A percentile compares a stretch with the other conserved stretches of the same genome.
These are phyloP conservation scores for Andrena minutula DNA, from an alignment of 2,888 invertebrate species.

Conservation along the genomic window DNA sequence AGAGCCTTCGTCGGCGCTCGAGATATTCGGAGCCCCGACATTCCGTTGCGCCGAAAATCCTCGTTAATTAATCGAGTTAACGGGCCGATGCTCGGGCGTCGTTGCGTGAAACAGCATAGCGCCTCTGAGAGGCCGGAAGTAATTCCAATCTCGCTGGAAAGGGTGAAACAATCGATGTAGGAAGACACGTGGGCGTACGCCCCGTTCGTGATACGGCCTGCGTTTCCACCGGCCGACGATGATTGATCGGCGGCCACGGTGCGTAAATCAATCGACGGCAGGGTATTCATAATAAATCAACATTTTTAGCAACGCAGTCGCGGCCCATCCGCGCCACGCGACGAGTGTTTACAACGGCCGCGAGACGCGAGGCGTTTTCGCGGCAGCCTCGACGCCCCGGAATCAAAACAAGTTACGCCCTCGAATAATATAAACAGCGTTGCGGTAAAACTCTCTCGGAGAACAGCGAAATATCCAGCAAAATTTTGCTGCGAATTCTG, in stretches of 20 bases:
- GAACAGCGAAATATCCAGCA: neutral
- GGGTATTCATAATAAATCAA: conserved; percentile 32
- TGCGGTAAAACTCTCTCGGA: neutral
- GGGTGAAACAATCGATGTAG: neutral
- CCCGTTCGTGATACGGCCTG: neutral
- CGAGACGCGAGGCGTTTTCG: neutral
- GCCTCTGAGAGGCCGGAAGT: conserved; percentile 5
- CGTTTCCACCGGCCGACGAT: neutral
- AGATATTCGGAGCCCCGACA: neutral
- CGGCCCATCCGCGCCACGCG: neutral
- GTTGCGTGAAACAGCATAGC: conserved; percentile 14
- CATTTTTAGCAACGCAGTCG: conserved; percentile 3
- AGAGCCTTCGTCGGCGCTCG: too few species aligned
- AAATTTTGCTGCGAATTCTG: neutral
- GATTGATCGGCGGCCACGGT: neutral
- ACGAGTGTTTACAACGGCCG: neutral
- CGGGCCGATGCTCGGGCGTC: neutral
- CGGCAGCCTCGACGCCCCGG: neutral
- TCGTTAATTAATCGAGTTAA: conserved; percentile 24
- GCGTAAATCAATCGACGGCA: neutral
- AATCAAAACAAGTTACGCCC: neutral
- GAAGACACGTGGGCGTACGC: neutral
- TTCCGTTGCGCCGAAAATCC: conserved; percentile 7
- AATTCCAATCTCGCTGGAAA: conserved; percentile 3
- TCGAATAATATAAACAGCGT: neutral